phyloP scores from a whole-genome alignment of 2,113 vertebrate species.

The Amphilophus citrinellus region DNA sequence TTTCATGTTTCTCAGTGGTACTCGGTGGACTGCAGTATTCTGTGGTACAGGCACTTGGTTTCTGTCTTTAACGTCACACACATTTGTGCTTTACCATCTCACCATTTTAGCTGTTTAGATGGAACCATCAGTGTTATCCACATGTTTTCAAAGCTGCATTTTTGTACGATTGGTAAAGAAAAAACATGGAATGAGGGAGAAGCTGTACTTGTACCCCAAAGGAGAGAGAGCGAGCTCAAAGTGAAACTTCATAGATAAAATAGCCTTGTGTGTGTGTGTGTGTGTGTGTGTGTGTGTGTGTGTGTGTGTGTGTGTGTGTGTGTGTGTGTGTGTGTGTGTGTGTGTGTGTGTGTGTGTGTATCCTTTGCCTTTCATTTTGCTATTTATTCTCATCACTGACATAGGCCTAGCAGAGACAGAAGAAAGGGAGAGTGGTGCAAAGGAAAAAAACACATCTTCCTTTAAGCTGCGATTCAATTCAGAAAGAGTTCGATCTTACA shows the following conservation, averaged over 20 bases:
- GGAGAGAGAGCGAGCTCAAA: background rate
- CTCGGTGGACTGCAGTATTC: background rate
- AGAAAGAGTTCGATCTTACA: conserved; percentile 38
- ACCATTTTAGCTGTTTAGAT: background rate
- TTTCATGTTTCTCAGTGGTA: conserved; percentile 12
- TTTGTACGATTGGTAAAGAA: background rate
- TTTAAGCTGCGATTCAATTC: conserved; percentile 36
- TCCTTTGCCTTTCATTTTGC: conserved; percentile 18
- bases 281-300: background rate
- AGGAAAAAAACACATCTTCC: background rate
- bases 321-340: background rate
- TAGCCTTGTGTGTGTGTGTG: conserved; percentile 10
- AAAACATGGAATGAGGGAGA: conserved; percentile 3
- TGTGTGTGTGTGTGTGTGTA: background rate
- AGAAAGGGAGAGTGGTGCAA: background rate
- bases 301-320: background rate
- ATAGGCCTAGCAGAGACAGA: conserved; percentile 27
- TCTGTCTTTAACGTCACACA: background rate
- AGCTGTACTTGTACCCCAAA: conserved; percentile 6
- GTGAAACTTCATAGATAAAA: conserved; percentile 42
- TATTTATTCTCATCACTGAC: conserved; percentile 50
- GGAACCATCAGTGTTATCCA: background rate
- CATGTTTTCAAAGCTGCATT: background rate
- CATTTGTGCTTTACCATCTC: background rate
- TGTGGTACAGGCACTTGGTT: background rate